Evolutionary conservation across 2,113 vertebrate genomes (phyloP).

Genomic region (Rattus norvegicus): DNA sequence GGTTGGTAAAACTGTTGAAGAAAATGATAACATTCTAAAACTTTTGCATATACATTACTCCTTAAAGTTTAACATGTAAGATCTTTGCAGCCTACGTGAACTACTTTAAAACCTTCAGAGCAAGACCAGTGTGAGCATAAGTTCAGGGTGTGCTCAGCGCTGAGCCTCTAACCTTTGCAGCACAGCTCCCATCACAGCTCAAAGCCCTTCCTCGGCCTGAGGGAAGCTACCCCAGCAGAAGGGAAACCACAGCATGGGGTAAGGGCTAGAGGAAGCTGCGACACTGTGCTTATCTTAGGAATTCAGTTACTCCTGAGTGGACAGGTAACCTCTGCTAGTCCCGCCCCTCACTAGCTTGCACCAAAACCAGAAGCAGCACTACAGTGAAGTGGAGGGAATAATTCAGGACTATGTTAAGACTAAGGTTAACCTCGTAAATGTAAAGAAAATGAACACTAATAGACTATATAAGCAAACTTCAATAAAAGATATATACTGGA

Average conservation of each 20-base stretch:
- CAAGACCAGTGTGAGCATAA: neutral
- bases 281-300: neutral
- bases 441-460: constrained; percentile 2
- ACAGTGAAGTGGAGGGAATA: neutral
- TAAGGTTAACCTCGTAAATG: neutral
- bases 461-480: neutral
- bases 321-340: neutral
- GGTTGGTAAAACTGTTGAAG: constrained; percentile 70
- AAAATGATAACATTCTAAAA: constrained; percentile 73
- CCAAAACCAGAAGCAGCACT: neutral
- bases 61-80: constrained; percentile 43
- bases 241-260: neutral
- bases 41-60: constrained; percentile 25
- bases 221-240: neutral
- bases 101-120: neutral
- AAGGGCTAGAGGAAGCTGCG: no score
- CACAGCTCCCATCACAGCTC: neutral
- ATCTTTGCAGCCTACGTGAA: neutral
- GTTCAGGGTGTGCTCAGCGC: neutral
- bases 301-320: neutral
- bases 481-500: neutral
- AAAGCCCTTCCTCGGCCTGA: neutral
- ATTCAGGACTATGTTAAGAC: neutral
- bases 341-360: neutral
- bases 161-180: neutral